Evolutionary conservation across 2,888 invertebrate genomes (phyloP).

Genomic region (Philaethria dido): DNA sequence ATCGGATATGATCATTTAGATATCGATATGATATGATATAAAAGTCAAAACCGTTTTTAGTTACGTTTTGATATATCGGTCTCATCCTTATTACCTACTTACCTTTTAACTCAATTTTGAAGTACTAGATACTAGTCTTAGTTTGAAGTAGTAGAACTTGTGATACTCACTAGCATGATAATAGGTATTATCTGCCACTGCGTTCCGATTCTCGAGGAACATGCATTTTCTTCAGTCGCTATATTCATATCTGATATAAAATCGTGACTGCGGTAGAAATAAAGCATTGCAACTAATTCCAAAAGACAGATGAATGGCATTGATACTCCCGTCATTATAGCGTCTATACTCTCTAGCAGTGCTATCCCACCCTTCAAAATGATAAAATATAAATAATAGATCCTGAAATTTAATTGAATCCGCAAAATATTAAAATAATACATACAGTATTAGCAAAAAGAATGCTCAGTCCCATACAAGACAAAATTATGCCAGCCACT

Average conservation of each 20-base stretch:
- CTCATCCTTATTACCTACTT: too few relatives aligned
- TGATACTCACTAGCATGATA: constrained; percentile 57
- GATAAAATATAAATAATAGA: background rate
- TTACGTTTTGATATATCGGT: too few relatives aligned
- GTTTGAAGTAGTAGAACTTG: too few relatives aligned
- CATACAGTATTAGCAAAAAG: constrained; percentile 65
- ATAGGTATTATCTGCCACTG: constrained; percentile 70
- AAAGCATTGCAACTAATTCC: constrained; percentile 63
- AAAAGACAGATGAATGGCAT: constrained; percentile 61
- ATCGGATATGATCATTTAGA: too few relatives aligned
- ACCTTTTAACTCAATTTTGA: too few relatives aligned
- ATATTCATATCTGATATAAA: constrained; percentile 71
- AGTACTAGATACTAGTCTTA: too few relatives aligned
- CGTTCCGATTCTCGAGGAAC: constrained; percentile 59
- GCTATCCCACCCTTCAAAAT: constrained; percentile 63
- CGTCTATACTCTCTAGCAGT: constrained; percentile 66
- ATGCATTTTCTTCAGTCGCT: constrained; percentile 70
- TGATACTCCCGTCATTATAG: constrained; percentile 61
- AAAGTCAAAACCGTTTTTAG: too few relatives aligned
- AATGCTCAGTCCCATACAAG: constrained; percentile 63
- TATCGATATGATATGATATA: too few relatives aligned
- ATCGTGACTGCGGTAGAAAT: constrained; percentile 66
- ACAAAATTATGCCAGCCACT: constrained; percentile 58
- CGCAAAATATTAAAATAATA: background rate
- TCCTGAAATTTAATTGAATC: background rate